Evolutionary conservation across 2,797 vertebrate genomes (phyloP), one percentile per base, ranked within the genome.

Genomic region (Ctenopoma kingsleyae): DNA sequence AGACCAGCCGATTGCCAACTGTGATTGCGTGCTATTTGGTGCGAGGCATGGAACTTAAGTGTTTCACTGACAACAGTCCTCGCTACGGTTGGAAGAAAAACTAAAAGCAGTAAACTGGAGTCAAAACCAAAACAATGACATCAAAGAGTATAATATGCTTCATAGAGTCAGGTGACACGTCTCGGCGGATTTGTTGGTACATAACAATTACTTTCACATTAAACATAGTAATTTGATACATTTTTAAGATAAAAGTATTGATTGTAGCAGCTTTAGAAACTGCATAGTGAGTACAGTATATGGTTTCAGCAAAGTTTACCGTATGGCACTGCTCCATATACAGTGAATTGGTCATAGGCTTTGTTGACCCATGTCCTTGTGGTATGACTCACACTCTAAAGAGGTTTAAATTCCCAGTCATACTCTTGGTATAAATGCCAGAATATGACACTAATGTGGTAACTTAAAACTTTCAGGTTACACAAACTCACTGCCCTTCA

Each of bases 321-420:
- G 23, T 10, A 11, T 1, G 27, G 0, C 46, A 4, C 3, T 8
- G 13, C 20, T 71, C n/a, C 8, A 35, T 13, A 10, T 15, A 38
- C 30, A 20, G 4, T 27, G 15, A 76, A 54, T 5, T 12, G 23
- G 23, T 38, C 13, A 19, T 47, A 54, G 60, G 75, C 47, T 78
- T 73, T 58, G 56, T 44, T 69, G 70, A 78, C 54, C 30, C 19
- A 6, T 12, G 54, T 70, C 58, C 82, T 67, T 73, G 74, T 48
- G 74, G 47, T 41, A 25, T 77, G 56, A 70, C 49, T 74, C 10
- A 0, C 27, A 4, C 57, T 57, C 5, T 48, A 47, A 41, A 40
- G 51, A 69, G 56, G 57, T 61, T 57, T 54, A 23, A 65, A 65
- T 76, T 77, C 65, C 58, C 63, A 25, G 30, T 59, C 56, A 38